Base-by-base conservation (phyloP, 2,113 vertebrate species). In the Pao palembangensis region DNA sequence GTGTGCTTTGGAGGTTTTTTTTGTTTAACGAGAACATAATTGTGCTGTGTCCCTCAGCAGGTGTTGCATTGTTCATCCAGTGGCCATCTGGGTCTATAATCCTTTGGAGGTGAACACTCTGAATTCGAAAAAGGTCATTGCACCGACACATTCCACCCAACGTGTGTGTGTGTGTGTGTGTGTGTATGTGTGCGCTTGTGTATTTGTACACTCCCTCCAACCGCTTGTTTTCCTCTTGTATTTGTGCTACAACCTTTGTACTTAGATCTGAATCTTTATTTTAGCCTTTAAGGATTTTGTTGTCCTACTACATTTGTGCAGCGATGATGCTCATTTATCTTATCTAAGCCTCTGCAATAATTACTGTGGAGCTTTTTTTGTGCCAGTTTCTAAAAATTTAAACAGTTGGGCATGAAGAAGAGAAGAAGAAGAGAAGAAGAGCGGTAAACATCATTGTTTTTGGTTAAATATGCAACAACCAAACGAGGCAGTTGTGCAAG, bases 1-100 rank as follows among this genome's bases (percentile, higher is more conserved):
- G 43, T 44, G 43, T 44, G 19, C 72, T 66, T 67, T 72, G 48
- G 57, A 51, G 46, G 76, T 69, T 65, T 57, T 51, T 69, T 58
- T 64, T 53, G 61, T 65, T 62, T 52, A 64, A 51, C 8, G 44
- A 64, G 41, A 76, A 72, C 42, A 60, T 84, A 74, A 86, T 82
- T 84, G 85, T 58, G 43, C 64, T 53, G 25, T 55, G 66, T 78
- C 69, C 68, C 67, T 78, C 67, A 76, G 87, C 90, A 90, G 89
- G 91, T 90, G 90, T 87, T 84, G 81, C 74, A 88, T 89, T 92
- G 89, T 92, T 89, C 81, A 62, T 76, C 79, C 73, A 73, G 63
- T 62, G 78, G 83, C 89, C 90, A 91, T 90, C 89, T 92, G 90
- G 85, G 75, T 76, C 74, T 47, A 67, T 91, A 90, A 91, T 91